Percentiles rank a stretch among this genome's conserved stretches.
Evolutionary conservation across 2,888 invertebrate genomes (phyloP).

Genomic region (Lingula anatina): DNA sequence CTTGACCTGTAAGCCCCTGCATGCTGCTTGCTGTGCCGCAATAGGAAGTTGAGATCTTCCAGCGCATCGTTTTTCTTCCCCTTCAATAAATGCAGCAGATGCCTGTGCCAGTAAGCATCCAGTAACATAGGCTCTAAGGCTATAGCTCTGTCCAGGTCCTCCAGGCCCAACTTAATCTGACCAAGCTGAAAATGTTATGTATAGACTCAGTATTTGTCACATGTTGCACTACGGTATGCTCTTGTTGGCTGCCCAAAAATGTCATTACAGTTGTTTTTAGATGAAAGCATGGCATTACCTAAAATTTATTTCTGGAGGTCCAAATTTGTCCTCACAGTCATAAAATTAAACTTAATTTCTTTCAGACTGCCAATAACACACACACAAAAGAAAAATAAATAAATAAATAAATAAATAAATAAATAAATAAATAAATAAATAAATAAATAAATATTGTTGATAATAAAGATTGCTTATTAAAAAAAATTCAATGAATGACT

Average conservation of each 20-base stretch:
- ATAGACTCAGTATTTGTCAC: no score
- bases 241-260: no score
- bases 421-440: not conserved
- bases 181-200: constrained; percentile 45
- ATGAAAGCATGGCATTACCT: no score
- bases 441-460: no score
- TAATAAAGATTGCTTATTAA: not conserved
- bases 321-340: no score
- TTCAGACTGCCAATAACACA: no score
- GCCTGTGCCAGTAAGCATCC: constrained; percentile 53
- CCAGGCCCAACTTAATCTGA: constrained; percentile 27
- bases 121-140: constrained; percentile 39
- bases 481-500: not conserved
- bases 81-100: constrained; percentile 45
- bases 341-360: no score
- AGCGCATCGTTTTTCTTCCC: constrained; percentile 42
- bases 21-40: constrained; percentile 44
- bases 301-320: no score
- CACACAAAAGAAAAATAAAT: constrained; percentile 3
- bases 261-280: no score
- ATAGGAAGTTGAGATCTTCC: constrained; percentile 47
- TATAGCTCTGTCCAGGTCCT: constrained; percentile 41
- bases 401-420: not conserved
- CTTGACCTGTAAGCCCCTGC: constrained; percentile 47
- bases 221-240: no score